Base-by-base conservation (phyloP, 2,888 invertebrate species). In the Labia minor region DNA sequence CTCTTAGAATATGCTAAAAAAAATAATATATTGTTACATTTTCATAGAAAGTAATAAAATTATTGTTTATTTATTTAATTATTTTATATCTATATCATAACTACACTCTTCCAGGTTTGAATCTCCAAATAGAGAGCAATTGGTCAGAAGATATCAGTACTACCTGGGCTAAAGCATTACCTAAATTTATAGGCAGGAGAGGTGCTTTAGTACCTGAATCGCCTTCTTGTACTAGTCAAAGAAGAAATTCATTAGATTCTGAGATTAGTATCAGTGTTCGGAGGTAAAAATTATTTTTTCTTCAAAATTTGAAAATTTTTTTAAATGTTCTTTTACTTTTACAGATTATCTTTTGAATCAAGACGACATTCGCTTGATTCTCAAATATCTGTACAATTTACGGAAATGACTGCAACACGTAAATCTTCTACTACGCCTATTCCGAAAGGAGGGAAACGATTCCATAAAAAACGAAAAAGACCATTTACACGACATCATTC, bases 141-240 rank as follows among this genome's bases (percentile, higher is more conserved):
- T 83, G 81, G 10, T 89, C 87, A 66, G 90, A 90, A 68, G 92
- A 92, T 73, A 82, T 95, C 65, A 93, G 93, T 67, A 92, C 95
- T 0, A 90, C 92, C 0, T 95, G 94, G 92, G 92, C 92, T 61
- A 92, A 91, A 66, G 92, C 92, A 70, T 80, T 96, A 70, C 95
- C 95, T 0, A 88, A 92, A 71, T 84, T 95, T 74, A 87, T 95
- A 1, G 86, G 86, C 6, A 82, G 95, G 1, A 83, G 95, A 72
- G 91, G 90, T 72, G 95, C 93, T 0, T 80, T 95, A 11, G 88
- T 85, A 69, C 82, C 85, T 74, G 76, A 84, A 71, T 86, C 80
- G 6, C 80, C 79, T 65, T 83, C 83, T 81, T 78, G 78, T 37
- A 70, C 71, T 19, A 70, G 70, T 33, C 67, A 67, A 20, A 79